phyloP scores from a whole-genome alignment of 2,113 vertebrate genomes.

The Psephotus haematonotus region DNA sequence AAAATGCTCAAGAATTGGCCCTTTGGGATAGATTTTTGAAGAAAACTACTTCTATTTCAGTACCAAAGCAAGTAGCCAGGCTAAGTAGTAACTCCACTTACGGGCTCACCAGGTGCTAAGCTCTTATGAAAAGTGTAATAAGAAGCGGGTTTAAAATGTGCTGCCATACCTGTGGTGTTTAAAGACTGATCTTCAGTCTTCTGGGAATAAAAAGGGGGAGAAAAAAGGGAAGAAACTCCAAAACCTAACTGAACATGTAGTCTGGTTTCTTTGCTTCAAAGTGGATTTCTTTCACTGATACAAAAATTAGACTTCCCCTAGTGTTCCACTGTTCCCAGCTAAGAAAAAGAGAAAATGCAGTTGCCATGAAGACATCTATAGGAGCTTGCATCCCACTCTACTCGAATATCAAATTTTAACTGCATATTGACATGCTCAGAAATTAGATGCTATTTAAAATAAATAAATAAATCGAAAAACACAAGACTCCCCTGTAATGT shows the following conservation, averaged over 20 bases:
- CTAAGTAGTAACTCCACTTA: not conserved
- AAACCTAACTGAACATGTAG: not conserved
- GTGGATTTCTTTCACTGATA: not conserved
- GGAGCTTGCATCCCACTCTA: not conserved
- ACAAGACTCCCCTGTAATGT: not conserved
- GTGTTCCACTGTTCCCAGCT: not conserved
- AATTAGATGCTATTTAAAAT: not conserved
- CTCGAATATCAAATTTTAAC: not conserved
- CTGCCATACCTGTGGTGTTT: not conserved
- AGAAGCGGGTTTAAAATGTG: not conserved
- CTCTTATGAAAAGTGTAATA: not conserved
- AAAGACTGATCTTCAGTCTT: not conserved
- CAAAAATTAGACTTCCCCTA: not conserved
- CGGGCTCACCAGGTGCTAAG: not conserved
- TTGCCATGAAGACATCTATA: not conserved
- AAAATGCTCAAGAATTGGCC: not conserved
- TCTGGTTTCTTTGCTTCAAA: constrained; percentile 21
- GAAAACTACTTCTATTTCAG: not conserved
- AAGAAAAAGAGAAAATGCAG: not conserved
- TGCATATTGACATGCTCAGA: not conserved
- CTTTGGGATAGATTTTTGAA: not conserved
- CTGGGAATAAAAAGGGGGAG: not conserved
- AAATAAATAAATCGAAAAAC: not conserved
- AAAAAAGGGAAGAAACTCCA: not conserved
- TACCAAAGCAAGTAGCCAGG: not conserved